Evolutionary conservation across 53 echinoderm and acorn worm genomes (phyloP), one percentile per base, ranked within the genome.

Genomic region (Antedon mediterranea): DNA sequence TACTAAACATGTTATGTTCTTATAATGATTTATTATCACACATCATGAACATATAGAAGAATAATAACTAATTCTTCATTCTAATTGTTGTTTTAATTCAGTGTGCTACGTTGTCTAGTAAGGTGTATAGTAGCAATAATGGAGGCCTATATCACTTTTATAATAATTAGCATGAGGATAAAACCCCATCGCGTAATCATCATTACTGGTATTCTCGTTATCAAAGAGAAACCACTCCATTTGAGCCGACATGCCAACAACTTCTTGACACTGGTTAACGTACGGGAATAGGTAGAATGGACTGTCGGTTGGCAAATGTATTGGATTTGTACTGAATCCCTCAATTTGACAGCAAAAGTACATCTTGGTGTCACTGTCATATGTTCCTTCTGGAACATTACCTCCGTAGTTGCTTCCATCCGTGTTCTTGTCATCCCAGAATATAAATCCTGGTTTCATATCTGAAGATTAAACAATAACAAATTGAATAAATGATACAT

Each of bases 241-340:
- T 27, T 29, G 23, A 4, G 34, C 76, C 4, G 5, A 8, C 76
- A 76, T 76, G 26, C 76, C 76, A 34, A 32, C 18, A 33, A 76
- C 76, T 28, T 31, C 26, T 31, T 32, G 76, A 76, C 76, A 76
- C 32, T 76, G 28, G 20, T 31, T 28, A 5, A 11, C 34, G 13
- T n/a, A 34, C 34, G 32, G 32, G 13, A 76, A 33, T 15, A 76
- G 26, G 9, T 32, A 32, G 34, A 76, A 76, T 18, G 76, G 32
- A 34, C 32, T 28, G 34, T 76, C 76, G 13, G 76, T 76, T 15
- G 76, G 76, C 3, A 76, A 76, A 29, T 76, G 34, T 28, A 76
- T 76, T 5, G 23, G 33, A 34, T 31, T 76, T 32, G 76, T 32
- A 23, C 14, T 57, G 34, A 34, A 28, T 32, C 33, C 76, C 26